Evolutionary conservation across 2,797 vertebrate genomes (phyloP), one percentile per base, ranked within the genome.

Genomic region (Enoplosus armatus): DNA sequence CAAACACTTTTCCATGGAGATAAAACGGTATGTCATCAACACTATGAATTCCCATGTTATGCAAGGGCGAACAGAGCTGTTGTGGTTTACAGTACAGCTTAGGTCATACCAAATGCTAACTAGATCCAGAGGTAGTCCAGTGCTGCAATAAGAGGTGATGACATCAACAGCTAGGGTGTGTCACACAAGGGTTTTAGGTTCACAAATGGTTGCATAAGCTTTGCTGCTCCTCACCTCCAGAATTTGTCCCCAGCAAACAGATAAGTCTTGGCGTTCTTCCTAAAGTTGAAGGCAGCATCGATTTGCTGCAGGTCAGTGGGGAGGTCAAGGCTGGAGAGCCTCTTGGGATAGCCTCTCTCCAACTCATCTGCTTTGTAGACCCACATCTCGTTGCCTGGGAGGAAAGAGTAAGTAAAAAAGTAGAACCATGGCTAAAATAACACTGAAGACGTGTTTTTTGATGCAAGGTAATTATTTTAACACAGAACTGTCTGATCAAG

Each of bases 191-290:
- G 33, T 22, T 80, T 72, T 6, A 53, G 31, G 24, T 29, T 64
- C 55, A 45, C 26, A 47, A 55, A 75, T 60, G 12, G 15, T 43
- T 71, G 37, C 14, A 31, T 14, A 27, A 41, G 4, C 10, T 72
- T 51, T 33, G 8, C 43, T 24, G 20, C n/a, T 33, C n/a, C 92
- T 95, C 92, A 99, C 98, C 98, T 98, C 98, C 98, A 99, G 93
- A 97, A 99, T 87, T 97, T 97, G 91, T 98, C 97, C 66, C 96
- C 98, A 14, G 97, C 88, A 79, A 99, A 99, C 84, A 99, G 92
- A 81, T 99, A 99, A 0, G 98, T 99, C 93, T 96, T 99, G 91
- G 95, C 96, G 93, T 97, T 99, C 92, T 97, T 99, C 90, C 94
- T 96, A 90, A 98, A 99, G 89, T 95, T 98, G 74, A 98, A 98